A percentile compares a stretch with the other conserved stretches of the same genome.
Conservation (phyloP, 2,113 vertebrate genomes). For the Lagopus leucura region DNA sequence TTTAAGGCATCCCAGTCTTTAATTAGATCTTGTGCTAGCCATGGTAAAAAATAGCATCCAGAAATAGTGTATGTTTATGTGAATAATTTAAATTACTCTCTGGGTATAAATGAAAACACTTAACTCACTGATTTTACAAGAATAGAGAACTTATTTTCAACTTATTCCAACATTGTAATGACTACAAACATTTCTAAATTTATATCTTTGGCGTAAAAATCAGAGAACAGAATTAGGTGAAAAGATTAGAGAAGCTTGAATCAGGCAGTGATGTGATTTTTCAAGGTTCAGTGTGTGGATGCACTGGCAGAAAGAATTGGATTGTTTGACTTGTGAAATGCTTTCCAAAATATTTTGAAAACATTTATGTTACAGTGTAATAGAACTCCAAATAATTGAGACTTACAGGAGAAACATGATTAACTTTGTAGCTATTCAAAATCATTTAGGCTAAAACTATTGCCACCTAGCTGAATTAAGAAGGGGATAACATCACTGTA, state of each 20-base stretch:
- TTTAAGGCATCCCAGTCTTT: neutral
- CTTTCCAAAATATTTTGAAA: constrained; percentile 42
- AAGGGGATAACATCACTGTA: constrained; percentile 12
- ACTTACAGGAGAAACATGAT: neutral
- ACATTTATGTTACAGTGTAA: constrained; percentile 21
- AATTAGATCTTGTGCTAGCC: neutral
- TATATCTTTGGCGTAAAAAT: constrained; percentile 1
- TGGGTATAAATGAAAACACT: neutral
- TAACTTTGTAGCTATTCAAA: constrained; percentile 24
- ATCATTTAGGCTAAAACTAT: neutral
- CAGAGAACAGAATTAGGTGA: constrained; percentile 19
- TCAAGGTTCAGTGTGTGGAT: neutral
- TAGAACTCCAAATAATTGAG: constrained; percentile 26
- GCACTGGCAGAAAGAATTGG: neutral
- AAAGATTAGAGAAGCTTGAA: constrained; percentile 35
- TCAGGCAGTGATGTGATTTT: constrained; percentile 10
- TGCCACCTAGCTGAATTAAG: constrained; percentile 9
- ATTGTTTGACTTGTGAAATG: constrained; percentile 31
- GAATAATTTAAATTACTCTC: neutral
- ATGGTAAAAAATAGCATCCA: neutral
- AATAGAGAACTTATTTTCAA: neutral
- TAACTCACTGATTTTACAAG: neutral
- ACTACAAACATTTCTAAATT: neutral
- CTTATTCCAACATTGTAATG: neutral
- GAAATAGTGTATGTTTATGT: neutral